Conservation (phyloP, 1,140 invertebrate species). For the Spodoptera litura region DNA sequence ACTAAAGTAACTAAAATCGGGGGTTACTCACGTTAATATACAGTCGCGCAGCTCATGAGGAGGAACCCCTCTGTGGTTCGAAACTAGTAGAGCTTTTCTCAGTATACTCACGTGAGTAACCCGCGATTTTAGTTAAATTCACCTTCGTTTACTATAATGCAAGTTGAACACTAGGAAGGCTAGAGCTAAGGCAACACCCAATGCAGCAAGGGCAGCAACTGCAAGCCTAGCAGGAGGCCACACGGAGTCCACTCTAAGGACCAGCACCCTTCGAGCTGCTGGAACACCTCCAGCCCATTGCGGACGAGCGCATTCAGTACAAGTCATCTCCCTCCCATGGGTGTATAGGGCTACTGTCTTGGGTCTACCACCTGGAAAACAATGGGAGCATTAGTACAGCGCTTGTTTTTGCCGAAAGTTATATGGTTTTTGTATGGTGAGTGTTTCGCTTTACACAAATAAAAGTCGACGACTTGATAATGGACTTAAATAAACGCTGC, state of each 20-base stretch:
- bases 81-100: no score
- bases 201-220: constrained; percentile 88
- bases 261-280: constrained; percentile 90
- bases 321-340: constrained; percentile 88
- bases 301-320: constrained; percentile 89
- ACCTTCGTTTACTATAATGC: constrained; percentile 95
- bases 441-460: no score
- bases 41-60: no score
- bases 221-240: constrained; percentile 85
- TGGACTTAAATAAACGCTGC: no score
- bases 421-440: no score
- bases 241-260: constrained; percentile 91
- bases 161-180: constrained; percentile 95
- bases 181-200: constrained; percentile 92
- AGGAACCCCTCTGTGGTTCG: no score
- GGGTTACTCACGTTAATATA: no score
- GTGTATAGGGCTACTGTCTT: constrained; percentile 91
- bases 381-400: background rate
- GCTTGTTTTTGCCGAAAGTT: no score
- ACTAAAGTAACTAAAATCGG: no score
- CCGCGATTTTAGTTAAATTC: no score
- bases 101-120: no score
- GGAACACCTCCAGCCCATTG: constrained; percentile 92
- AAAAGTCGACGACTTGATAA: no score
- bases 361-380: constrained; percentile 88